phyloP scores from a whole-genome alignment of 2,888 invertebrate species.

The Scaptomyza polygonia region DNA sequence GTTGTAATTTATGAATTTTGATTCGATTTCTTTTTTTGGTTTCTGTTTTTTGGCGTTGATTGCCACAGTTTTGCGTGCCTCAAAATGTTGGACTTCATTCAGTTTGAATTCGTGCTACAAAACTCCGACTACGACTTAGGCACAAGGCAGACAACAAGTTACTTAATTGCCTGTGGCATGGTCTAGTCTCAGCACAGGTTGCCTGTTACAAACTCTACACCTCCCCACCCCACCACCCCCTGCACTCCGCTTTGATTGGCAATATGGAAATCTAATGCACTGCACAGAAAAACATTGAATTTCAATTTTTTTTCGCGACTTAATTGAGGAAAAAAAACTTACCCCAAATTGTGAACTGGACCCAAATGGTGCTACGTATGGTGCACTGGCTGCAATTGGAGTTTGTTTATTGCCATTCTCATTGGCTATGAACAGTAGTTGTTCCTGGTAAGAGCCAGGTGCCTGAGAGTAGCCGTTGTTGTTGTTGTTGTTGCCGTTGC shows the following conservation, averaged over 20 bases:
- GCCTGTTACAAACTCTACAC: conserved; percentile 2
- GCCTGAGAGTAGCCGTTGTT: conserved; percentile 58
- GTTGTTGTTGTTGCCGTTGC: conserved; percentile 28
- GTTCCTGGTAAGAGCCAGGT: conserved; percentile 83
- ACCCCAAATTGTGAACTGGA: conserved; percentile 63
- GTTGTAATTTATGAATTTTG: conserved; percentile 63
- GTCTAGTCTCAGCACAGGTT: conserved; percentile 19
- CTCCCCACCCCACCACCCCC: conserved; percentile 11
- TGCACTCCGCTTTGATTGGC: neutral
- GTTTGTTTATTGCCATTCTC: conserved; percentile 63
- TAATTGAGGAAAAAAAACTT: conserved; percentile 45
- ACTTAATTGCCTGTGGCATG: conserved; percentile 60
- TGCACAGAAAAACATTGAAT: conserved; percentile 31
- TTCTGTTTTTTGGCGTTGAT: conserved; percentile 61
- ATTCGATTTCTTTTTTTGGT: conserved; percentile 51
- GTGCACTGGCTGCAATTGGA: conserved; percentile 38
- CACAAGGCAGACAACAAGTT: conserved; percentile 45
- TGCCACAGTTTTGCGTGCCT: conserved; percentile 53
- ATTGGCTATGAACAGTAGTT: conserved; percentile 81
- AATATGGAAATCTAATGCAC: conserved; percentile 48
- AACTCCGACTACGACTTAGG: neutral
- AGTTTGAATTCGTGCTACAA: neutral
- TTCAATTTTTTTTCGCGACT: conserved; percentile 19
- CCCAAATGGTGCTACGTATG: conserved; percentile 70
- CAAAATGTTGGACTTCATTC: conserved; percentile 10